Conservation (phyloP, 2,113 vertebrate species). For the Probosciger aterrimus region DNA sequence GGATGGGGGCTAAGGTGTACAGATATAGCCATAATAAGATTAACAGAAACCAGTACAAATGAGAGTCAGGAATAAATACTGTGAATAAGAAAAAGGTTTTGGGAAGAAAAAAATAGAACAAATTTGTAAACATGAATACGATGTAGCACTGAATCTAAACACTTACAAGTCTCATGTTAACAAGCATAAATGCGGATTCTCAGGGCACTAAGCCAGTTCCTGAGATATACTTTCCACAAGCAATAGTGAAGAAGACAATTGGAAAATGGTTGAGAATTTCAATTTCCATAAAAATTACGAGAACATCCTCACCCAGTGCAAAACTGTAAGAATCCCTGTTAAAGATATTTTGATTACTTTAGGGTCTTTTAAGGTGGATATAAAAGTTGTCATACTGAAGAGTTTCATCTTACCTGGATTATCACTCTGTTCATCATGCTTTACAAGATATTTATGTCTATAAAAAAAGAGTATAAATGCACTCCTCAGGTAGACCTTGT, state of each 20-base stretch:
- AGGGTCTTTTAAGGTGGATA: neutral
- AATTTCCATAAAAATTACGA: neutral
- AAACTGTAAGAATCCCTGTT: neutral
- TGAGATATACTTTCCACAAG: slow-evolving; percentile 22
- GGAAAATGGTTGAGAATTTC: neutral
- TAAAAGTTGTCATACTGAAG: slow-evolving; percentile 4
- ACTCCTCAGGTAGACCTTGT: neutral
- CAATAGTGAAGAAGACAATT: neutral
- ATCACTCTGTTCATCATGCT: neutral
- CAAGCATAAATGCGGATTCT: neutral
- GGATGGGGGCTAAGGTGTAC: neutral
- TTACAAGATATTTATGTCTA: slow-evolving; percentile 29
- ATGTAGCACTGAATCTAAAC: neutral
- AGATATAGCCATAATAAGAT: neutral
- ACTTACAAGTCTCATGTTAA: neutral
- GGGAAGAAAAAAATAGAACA: neutral
- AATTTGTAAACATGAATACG: neutral
- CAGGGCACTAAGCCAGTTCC: neutral
- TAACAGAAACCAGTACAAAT: neutral
- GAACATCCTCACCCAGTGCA: neutral
- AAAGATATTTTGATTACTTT: slow-evolving; percentile 1
- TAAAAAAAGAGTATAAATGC: neutral
- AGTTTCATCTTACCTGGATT: slow-evolving; percentile 31
- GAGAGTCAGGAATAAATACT: neutral
- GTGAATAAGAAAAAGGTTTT: neutral